Conservation (phyloP, 2,888 invertebrate genomes). For the Calliphora vomitoria region DNA sequence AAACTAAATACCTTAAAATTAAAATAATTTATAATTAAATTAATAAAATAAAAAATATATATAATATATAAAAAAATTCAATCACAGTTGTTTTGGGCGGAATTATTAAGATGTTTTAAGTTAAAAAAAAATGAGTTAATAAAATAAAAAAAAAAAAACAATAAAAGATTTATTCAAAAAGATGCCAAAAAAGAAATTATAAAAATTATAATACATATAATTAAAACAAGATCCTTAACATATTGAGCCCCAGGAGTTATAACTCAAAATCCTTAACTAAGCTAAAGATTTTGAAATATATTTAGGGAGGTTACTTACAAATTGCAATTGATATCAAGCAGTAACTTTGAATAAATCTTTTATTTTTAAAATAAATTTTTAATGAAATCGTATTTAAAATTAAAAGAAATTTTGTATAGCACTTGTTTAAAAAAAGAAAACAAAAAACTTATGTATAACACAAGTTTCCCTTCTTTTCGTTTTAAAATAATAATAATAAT, state of each 20-base stretch:
- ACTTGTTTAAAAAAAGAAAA: constrained; percentile 38
- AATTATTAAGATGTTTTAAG: constrained; percentile 78
- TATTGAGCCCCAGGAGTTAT: no score
- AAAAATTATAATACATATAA: no score
- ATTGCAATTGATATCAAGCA: no score
- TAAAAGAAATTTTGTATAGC: constrained; percentile 24
- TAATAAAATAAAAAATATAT: constrained; percentile 73
- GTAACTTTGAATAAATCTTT: no score
- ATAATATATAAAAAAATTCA: constrained; percentile 77
- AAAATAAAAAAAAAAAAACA: constrained; percentile 57
- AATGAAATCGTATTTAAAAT: background rate
- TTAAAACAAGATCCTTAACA: no score
- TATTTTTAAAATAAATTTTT: constrained; percentile 30
- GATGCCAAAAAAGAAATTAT: background rate
- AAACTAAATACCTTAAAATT: constrained; percentile 61
- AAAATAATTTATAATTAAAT: constrained; percentile 68
- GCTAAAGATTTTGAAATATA: no score
- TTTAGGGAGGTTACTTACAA: no score
- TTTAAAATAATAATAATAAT: constrained; percentile 41
- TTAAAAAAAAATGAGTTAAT: constrained; percentile 47
- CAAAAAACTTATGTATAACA: constrained; percentile 76
- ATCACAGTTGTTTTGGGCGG: constrained; percentile 84
- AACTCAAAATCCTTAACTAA: no score
- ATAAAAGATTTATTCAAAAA: constrained; percentile 35
- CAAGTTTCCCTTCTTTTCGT: constrained; percentile 67